phyloP scores from a whole-genome alignment of 2,888 invertebrate genomes.

The Orthonychiurus folsomi region DNA sequence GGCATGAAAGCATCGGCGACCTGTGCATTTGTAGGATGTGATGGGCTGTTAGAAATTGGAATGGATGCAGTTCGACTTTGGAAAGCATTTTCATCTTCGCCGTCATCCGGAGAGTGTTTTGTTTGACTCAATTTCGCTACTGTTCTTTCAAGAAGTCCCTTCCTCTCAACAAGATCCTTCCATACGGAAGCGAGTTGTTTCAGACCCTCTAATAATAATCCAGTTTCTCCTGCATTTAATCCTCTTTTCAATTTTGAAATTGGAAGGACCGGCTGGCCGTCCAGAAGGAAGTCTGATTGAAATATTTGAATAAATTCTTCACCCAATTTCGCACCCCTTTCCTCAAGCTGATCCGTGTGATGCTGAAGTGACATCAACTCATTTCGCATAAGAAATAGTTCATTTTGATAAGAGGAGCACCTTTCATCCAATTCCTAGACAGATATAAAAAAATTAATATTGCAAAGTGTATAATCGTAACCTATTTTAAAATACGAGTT shows the following conservation, averaged over 20 bases:
- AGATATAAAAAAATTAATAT: no score
- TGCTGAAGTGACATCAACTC: constrained; percentile 38
- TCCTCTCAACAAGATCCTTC: constrained; percentile 42
- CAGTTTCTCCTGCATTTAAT: constrained; percentile 6
- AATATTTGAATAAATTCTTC: constrained; percentile 34
- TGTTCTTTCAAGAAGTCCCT: constrained; percentile 45
- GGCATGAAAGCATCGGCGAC: constrained; percentile 25
- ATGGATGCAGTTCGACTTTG: neutral
- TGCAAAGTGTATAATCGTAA: no score
- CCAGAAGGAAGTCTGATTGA: constrained; percentile 34
- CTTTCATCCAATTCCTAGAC: constrained; percentile 37
- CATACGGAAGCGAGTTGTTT: constrained; percentile 34
- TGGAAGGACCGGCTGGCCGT: constrained; percentile 31
- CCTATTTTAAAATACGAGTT: no score
- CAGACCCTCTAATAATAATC: constrained; percentile 29
- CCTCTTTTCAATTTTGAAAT: constrained; percentile 20
- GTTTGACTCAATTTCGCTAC: constrained; percentile 42
- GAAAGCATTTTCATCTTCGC: neutral
- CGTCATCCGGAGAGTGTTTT: constrained; percentile 12
- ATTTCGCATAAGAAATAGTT: constrained; percentile 33
- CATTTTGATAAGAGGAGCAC: constrained; percentile 37
- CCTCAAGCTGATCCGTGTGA: constrained; percentile 31
- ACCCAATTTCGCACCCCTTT: constrained; percentile 30
- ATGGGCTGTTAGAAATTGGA: neutral
- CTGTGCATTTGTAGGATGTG: neutral